These are phyloP conservation scores for Chironomus tentans DNA, from an alignment of 2,888 invertebrate species.

Conservation along the genomic window DNA sequence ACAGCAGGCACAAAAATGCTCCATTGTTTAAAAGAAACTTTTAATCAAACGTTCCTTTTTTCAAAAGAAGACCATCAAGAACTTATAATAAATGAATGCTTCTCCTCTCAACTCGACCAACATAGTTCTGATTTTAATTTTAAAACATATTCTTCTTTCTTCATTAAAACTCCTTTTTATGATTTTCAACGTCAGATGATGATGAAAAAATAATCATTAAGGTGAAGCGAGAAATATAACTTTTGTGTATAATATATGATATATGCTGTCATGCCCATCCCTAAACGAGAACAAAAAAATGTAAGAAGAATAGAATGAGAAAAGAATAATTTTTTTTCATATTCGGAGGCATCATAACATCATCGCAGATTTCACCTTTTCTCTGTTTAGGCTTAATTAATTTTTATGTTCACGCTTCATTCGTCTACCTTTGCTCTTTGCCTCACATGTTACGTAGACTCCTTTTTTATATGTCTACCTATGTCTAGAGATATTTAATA, in stretches of 20 bases:
- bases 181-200: not conserved
- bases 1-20: not conserved
- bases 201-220: constrained; percentile 24
- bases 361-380: constrained; percentile 25
- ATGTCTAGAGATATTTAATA: not conserved
- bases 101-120: too few relatives aligned
- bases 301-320: too few relatives aligned
- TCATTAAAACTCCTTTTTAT: too few relatives aligned
- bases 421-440: not conserved
- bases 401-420: constrained; percentile 25
- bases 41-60: too few relatives aligned
- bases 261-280: constrained; percentile 19
- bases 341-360: constrained; percentile 8
- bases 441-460: not conserved
- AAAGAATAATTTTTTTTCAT: not conserved
- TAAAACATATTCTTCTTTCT: too few relatives aligned
- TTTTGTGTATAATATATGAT: not conserved
- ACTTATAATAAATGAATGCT: too few relatives aligned
- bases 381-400: constrained; percentile 24
- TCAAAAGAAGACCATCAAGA: too few relatives aligned
- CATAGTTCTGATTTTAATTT: too few relatives aligned
- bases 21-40: too few relatives aligned
- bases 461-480: not conserved
- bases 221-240: not conserved
- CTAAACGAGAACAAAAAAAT: not conserved